phyloP scores from a whole-genome alignment of 2,797 vertebrate genomes.

The Xiphophorus birchmanni region DNA sequence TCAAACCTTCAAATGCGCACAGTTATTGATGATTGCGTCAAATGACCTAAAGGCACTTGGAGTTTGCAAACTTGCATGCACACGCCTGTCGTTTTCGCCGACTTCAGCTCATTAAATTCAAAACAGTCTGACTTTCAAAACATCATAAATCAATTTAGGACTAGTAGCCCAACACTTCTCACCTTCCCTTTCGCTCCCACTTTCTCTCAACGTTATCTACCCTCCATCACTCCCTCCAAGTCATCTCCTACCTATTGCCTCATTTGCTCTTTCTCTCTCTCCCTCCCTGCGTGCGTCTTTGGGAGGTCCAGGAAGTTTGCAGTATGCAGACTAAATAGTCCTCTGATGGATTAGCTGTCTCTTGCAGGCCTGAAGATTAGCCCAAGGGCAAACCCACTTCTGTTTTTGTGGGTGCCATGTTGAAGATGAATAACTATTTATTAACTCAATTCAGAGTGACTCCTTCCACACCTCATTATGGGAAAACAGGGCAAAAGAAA shows the following conservation, averaged over 20 bases:
- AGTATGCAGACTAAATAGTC: slow-evolving; percentile 63
- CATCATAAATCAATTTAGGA: slow-evolving; percentile 76
- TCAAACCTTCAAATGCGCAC: slow-evolving; percentile 44
- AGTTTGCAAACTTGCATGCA: background rate
- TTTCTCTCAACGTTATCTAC: slow-evolving; percentile 54
- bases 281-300: slow-evolving; percentile 43
- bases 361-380: slow-evolving; percentile 72
- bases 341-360: slow-evolving; percentile 79
- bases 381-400: slow-evolving; percentile 76
- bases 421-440: slow-evolving; percentile 81
- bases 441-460: slow-evolving; percentile 73
- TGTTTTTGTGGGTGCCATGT: slow-evolving; percentile 69
- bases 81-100: slow-evolving; percentile 62
- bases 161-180: slow-evolving; percentile 56
- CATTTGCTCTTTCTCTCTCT: slow-evolving; percentile 35
- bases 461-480: slow-evolving; percentile 71
- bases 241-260: slow-evolving; percentile 60
- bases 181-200: slow-evolving; percentile 54
- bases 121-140: slow-evolving; percentile 68
- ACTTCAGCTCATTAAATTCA: slow-evolving; percentile 72
- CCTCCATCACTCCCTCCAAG: slow-evolving; percentile 57
- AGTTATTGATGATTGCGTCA: slow-evolving; percentile 65
- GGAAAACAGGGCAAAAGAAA: background rate
- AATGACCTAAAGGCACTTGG: slow-evolving; percentile 53
- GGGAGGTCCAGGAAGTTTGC: slow-evolving; percentile 66